Evolutionary conservation across 1,140 invertebrate genomes (phyloP), one percentile per base, ranked within the genome.

Genomic region (Pemphigus obesinymphae): DNA sequence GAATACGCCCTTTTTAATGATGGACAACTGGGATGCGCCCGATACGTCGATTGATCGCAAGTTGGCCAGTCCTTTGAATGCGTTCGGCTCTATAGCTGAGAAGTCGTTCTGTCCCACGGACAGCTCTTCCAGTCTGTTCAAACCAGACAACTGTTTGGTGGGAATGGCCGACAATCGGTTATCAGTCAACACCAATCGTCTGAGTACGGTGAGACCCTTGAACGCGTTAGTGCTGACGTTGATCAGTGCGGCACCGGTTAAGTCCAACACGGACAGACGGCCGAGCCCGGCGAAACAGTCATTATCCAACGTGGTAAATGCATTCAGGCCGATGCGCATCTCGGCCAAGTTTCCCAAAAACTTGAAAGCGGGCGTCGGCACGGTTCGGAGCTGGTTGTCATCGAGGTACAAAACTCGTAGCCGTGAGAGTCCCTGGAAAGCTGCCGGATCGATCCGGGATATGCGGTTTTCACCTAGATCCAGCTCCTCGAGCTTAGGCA

Each of bases 381-480:
- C 91, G 0, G 90, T 88, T 83, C 89, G 92, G 48, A 97, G 87
- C 73, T 93, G 91, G 87, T 97, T 97, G 85, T 96, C 93, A 84
- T 96, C 93, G 58, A 97, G 88, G 85, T 94, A 93, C 0, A 97
- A 88, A 0, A 93, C 92, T 72, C 93, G 88, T 40, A 97, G 89
- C 2, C 92, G 90, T 0, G 89, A 87, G 23, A 97, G 86, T 2
- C 94, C 94, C 66, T 91, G 90, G 85, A 97, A 95, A 3, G 95
- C 93, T 81, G 90, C 90, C 0, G 91, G 89, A 85, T 95, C 93
- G 17, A 97, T 92, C 84, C 90, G 90, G 17, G 92, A 91, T 85
- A 97, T 94, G 83, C 93, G 90, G 86, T 97, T 97, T 85, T 94
- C 90, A 1, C 94, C 94, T 15, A 97, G 88, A 87, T 97, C 95